phyloP scores from a whole-genome alignment of 2,113 vertebrate genomes.

The Poeciliopsis prolifica region DNA sequence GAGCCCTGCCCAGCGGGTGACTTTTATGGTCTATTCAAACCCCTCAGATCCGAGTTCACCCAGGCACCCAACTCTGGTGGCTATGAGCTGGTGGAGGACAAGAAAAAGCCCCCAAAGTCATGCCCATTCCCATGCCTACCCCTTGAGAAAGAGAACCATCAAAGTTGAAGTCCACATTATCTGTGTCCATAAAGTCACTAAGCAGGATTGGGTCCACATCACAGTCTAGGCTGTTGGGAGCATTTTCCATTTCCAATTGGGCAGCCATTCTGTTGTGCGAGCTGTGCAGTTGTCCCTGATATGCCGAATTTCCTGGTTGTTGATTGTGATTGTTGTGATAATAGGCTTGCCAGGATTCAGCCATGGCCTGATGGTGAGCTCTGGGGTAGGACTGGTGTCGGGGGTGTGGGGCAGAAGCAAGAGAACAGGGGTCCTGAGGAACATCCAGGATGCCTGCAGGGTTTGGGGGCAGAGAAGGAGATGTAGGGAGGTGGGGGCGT shows the following conservation, averaged over 20 bases:
- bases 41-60: slow-evolving; percentile 56
- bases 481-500: slow-evolving; percentile 82
- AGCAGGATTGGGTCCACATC: slow-evolving; percentile 96
- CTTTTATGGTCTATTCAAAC: slow-evolving; percentile 45
- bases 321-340: slow-evolving; percentile 73
- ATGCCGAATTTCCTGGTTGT: slow-evolving; percentile 61
- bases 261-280: slow-evolving; percentile 86
- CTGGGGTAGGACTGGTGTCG: slow-evolving; percentile 75
- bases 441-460: slow-evolving; percentile 76
- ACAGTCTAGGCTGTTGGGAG: slow-evolving; percentile 90
- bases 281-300: slow-evolving; percentile 76
- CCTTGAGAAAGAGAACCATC: slow-evolving; percentile 91
- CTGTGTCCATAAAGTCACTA: slow-evolving; percentile 95
- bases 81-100: slow-evolving; percentile 83
- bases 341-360: slow-evolving; percentile 87
- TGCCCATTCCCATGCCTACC: slow-evolving; percentile 87
- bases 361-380: slow-evolving; percentile 82
- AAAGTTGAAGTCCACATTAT: slow-evolving; percentile 95
- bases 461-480: slow-evolving; percentile 74
- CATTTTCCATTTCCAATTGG: slow-evolving; percentile 90
- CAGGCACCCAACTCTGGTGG: slow-evolving; percentile 97
- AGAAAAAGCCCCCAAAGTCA: slow-evolving; percentile 84
- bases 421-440: slow-evolving; percentile 77
- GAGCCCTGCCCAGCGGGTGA: slow-evolving; percentile 54
- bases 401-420: slow-evolving; percentile 76